Evolutionary conservation across 2,797 vertebrate species (phyloP).

Genomic region (Periophthalmus magnuspinnatus): DNA sequence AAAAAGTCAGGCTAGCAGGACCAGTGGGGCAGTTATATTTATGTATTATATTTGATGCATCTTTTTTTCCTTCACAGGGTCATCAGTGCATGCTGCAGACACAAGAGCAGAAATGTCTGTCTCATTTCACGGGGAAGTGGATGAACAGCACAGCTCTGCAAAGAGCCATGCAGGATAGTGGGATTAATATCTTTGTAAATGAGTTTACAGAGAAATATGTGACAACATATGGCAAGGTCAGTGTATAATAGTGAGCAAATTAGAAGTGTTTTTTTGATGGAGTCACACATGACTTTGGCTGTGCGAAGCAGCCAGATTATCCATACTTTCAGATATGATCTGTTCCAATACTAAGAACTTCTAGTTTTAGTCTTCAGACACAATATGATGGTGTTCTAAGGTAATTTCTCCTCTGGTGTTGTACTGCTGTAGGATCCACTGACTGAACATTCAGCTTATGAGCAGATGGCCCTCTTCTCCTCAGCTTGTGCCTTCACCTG

Average conservation of each 20-base stretch:
- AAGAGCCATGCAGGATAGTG: slow-evolving; percentile 74
- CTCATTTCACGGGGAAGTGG: slow-evolving; percentile 81
- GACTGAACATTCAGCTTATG: slow-evolving; percentile 80
- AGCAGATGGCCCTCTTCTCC: slow-evolving; percentile 87
- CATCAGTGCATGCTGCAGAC: slow-evolving; percentile 80
- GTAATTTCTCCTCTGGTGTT: background rate
- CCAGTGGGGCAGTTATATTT: background rate
- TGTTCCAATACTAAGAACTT: too few relatives aligned
- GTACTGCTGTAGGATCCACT: slow-evolving; percentile 67
- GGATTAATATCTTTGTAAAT: slow-evolving; percentile 88
- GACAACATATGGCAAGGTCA: slow-evolving; percentile 78
- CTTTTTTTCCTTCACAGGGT: slow-evolving; percentile 69
- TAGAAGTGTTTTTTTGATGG: background rate
- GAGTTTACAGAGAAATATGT: slow-evolving; percentile 79
- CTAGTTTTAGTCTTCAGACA: too few relatives aligned
- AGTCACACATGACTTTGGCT: too few relatives aligned
- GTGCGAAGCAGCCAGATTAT: too few relatives aligned
- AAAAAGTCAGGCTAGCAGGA: background rate
- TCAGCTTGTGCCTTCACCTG: slow-evolving; percentile 83
- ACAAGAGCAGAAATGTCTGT: slow-evolving; percentile 49
- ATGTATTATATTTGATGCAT: background rate
- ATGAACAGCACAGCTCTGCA: slow-evolving; percentile 75
- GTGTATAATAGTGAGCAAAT: background rate
- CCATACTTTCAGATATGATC: too few relatives aligned
- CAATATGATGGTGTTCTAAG: background rate